A percentile compares a stretch with the other conserved stretches of the same genome.
Conservation (phyloP, 2,888 invertebrate genomes). For the Trichacis sp. region DNA sequence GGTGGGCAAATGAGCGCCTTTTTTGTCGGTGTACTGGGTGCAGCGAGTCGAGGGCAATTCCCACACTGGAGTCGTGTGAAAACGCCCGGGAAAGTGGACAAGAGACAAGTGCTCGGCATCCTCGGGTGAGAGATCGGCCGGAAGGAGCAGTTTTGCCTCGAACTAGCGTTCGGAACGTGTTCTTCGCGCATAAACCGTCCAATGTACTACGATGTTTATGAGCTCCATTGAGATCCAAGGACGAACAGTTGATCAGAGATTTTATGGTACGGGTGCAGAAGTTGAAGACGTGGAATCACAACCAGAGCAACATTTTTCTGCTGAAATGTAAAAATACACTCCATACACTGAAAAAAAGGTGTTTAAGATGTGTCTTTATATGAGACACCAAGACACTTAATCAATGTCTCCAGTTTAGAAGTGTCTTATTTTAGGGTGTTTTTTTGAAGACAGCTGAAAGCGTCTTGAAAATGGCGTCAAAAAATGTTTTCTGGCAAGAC, state of each 20-base stretch:
- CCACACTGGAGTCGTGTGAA: slow-evolving; percentile 64
- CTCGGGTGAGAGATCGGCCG: slow-evolving; percentile 43
- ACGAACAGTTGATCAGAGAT: slow-evolving; percentile 25
- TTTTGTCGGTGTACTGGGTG: slow-evolving; percentile 51
- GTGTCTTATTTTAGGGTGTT: too few species aligned
- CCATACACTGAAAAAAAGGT: too few species aligned
- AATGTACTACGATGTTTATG: slow-evolving; percentile 15
- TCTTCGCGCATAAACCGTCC: slow-evolving; percentile 22
- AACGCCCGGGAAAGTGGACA: slow-evolving; percentile 57
- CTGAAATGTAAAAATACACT: too few species aligned
- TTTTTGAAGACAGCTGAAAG: too few species aligned
- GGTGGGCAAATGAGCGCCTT: slow-evolving; percentile 48
- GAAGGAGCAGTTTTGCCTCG: slow-evolving; percentile 40
- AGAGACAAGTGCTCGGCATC: slow-evolving; percentile 54
- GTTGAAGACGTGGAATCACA: not conserved
- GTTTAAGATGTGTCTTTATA: too few species aligned
- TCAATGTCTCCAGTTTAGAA: too few species aligned
- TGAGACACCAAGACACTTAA: too few species aligned
- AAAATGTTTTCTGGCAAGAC: too few species aligned
- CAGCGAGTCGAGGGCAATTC: slow-evolving; percentile 56
- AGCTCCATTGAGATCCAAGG: slow-evolving; percentile 5
- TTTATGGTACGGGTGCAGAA: not conserved
- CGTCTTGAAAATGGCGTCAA: too few species aligned
- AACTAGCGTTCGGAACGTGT: slow-evolving; percentile 31
- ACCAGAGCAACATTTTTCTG: not conserved